phyloP scores from a whole-genome alignment of 2,888 invertebrate genomes.

The Oscheius sp. region DNA sequence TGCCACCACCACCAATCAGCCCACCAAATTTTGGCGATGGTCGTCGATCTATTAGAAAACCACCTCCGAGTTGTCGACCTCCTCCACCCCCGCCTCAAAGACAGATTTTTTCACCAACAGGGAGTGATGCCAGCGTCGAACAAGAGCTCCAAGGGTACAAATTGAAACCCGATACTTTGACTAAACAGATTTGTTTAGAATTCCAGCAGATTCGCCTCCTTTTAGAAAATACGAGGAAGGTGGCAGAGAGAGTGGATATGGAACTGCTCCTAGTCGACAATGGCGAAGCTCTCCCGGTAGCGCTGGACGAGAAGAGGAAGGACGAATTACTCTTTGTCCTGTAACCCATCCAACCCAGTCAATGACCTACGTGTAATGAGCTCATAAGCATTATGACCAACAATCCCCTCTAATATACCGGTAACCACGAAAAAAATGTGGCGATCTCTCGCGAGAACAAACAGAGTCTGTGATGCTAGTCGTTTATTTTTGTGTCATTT shows the following conservation, averaged over 20 bases:
- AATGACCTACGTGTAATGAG: slow-evolving; percentile 53
- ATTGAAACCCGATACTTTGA: too few relatives aligned
- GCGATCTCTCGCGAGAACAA: neutral
- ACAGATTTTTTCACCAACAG: slow-evolving; percentile 31
- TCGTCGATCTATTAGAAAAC: slow-evolving; percentile 45
- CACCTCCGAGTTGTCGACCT: slow-evolving; percentile 50
- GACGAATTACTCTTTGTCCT: slow-evolving; percentile 7
- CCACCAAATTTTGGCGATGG: slow-evolving; percentile 8
- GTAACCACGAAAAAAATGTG: neutral
- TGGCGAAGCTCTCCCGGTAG: slow-evolving; percentile 57
- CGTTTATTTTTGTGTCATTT: slow-evolving; percentile 22
- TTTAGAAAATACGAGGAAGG: slow-evolving; percentile 29
- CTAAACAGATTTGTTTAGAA: too few relatives aligned
- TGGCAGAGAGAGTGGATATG: slow-evolving; percentile 59
- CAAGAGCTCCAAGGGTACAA: slow-evolving; percentile 33
- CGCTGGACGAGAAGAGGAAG: slow-evolving; percentile 29
- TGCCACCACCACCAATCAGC: slow-evolving; percentile 20
- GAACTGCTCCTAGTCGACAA: slow-evolving; percentile 52
- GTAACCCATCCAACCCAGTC: slow-evolving; percentile 31
- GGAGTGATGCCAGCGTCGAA: slow-evolving; percentile 42
- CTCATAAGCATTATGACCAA: slow-evolving; percentile 10
- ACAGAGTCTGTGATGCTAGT: slow-evolving; percentile 30
- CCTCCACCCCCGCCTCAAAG: slow-evolving; percentile 49
- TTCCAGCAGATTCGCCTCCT: slow-evolving; percentile 25
- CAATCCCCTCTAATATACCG: slow-evolving; percentile 11